phyloP scores from a whole-genome alignment of 1,140 invertebrate genomes.

The Heliconius nattereri region DNA sequence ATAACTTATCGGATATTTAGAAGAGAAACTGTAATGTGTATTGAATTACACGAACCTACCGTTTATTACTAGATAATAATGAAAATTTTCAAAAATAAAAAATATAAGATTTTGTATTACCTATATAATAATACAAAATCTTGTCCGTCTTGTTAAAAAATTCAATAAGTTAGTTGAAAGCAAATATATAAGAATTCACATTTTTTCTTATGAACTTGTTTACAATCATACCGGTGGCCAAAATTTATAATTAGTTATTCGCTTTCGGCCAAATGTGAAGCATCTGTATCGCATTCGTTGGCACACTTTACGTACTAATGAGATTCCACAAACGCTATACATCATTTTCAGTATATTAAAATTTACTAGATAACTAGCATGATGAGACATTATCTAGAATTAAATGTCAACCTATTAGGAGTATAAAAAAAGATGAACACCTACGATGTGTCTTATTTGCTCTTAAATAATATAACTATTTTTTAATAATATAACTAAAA shows the following conservation, averaged over 20 bases:
- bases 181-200: no score
- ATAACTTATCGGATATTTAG: neutral
- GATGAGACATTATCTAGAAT: neutral
- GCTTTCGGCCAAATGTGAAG: constrained; percentile 31
- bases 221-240: constrained; percentile 49
- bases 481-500: no score
- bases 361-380: neutral
- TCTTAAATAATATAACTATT: no score
- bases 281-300: constrained; percentile 22
- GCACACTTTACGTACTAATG: constrained; percentile 25
- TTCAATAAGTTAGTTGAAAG: no score
- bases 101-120: no score
- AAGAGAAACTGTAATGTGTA: neutral
- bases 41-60: neutral
- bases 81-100: no score
- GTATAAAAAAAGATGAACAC: no score
- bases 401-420: no score
- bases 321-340: constrained; percentile 19
- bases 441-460: no score
- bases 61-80: no score
- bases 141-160: no score
- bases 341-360: neutral
- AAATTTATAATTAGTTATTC: constrained; percentile 59
- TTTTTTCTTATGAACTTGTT: neutral
- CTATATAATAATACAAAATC: no score